A percentile compares a stretch with the other conserved stretches of the same genome.
Conservation (phyloP, 2,797 vertebrate genomes). For the Heterohyrax brucei region DNA sequence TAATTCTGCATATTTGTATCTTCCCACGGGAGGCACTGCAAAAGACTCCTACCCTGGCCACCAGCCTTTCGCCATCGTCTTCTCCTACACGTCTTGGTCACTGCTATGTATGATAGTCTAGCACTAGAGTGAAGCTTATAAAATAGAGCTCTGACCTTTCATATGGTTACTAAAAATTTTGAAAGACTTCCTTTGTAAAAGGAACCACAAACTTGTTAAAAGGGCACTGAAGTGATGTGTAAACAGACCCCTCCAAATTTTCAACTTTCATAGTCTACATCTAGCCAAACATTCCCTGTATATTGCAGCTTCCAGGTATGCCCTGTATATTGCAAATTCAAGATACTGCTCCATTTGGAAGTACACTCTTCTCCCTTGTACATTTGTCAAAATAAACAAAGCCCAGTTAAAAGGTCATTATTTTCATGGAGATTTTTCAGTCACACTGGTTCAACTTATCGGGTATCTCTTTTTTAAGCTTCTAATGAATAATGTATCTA, state of each 20-base stretch:
- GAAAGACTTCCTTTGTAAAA: neutral
- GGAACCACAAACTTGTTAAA: neutral
- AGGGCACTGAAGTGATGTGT: neutral
- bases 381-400: neutral
- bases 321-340: too few relatives aligned
- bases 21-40: neutral
- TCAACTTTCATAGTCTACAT: neutral
- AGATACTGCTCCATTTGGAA: neutral
- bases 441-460: neutral
- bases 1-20: neutral
- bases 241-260: neutral
- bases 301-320: neutral
- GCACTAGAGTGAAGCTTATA: neutral
- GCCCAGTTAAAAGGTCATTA: neutral
- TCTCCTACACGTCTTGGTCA: too few relatives aligned
- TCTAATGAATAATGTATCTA: neutral
- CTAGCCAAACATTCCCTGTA: neutral
- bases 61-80: too few relatives aligned
- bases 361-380: neutral
- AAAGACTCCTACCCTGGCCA: neutral
- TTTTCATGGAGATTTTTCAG: neutral
- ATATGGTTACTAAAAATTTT: conserved; percentile 12
- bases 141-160: neutral
- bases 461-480: neutral
- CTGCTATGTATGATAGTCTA: neutral